Percentiles rank a stretch among this genome's conserved stretches.
Conservation (phyloP, 2,888 invertebrate genomes). For the Arrhopalites spinosus region DNA sequence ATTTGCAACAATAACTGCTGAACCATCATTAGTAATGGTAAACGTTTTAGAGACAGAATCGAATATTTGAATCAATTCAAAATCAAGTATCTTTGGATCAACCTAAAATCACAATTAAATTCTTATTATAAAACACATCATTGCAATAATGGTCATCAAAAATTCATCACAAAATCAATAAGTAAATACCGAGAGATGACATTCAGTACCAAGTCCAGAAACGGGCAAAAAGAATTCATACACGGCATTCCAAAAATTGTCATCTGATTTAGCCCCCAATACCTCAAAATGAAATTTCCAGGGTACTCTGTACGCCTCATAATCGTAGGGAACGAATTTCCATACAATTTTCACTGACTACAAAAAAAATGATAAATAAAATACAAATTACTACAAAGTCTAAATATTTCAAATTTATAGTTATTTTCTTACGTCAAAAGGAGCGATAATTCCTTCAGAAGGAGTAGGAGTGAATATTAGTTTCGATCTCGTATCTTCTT, state of each 20-base stretch:
- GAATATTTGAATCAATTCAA: slow-evolving; percentile 50
- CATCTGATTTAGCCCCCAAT: slow-evolving; percentile 33
- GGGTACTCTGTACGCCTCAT: slow-evolving; percentile 32
- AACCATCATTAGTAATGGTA: slow-evolving; percentile 43
- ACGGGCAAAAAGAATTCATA: slow-evolving; percentile 40
- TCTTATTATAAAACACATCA: too few species aligned
- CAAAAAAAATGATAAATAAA: not conserved
- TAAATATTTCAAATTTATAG: too few species aligned
- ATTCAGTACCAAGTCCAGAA: slow-evolving; percentile 33
- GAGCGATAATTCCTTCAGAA: slow-evolving; percentile 39
- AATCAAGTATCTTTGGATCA: slow-evolving; percentile 34
- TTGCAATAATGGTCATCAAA: not conserved
- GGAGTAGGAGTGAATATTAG: slow-evolving; percentile 39
- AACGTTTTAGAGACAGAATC: slow-evolving; percentile 40
- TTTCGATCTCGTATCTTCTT: slow-evolving; percentile 33
- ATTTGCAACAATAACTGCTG: slow-evolving; percentile 35
- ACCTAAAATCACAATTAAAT: not conserved
- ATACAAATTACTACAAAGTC: too few species aligned
- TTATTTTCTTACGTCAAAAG: slow-evolving; percentile 39
- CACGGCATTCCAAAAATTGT: slow-evolving; percentile 33
- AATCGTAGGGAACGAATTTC: slow-evolving; percentile 31
- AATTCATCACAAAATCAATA: not conserved
- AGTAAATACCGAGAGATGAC: not conserved
- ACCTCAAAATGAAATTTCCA: slow-evolving; percentile 47
- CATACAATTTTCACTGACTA: slow-evolving; percentile 15